Evolutionary conservation across 2,888 invertebrate genomes (phyloP), one percentile per base, ranked within the genome.

Genomic region (Bimastos eiseni): DNA sequence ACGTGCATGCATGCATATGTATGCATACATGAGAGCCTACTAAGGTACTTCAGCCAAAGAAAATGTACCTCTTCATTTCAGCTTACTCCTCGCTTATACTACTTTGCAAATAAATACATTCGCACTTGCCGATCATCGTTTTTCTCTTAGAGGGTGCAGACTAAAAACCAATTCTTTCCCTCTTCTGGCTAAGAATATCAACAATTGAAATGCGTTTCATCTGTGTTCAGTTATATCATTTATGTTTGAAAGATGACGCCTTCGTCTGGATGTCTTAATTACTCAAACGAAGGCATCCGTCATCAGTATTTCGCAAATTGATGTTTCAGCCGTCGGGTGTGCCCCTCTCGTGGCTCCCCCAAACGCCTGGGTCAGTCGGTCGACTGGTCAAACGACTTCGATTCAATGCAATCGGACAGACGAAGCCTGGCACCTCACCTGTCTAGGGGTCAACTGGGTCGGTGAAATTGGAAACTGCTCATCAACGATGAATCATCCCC

Each of bases 241-340:
- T 8, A 70, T n/a, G 30, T 21, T 49, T 44, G 15, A 21, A 24
- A 24, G 24, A 49, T 17, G 41, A 11, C 5, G 17, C 41, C 41
- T 41, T 41, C 8, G 24, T 1, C 49, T 24, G 49, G 24, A 49
- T 24, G 49, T 6, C 24, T 5, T 1, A 1, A 24, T 5, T 49
- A 13, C n/a, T 70, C n/a, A n/a, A 3, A 17, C 8, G 30, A 70
- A 70, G 70, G 30, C 70, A 5, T 70, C 70, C 70, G 70, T 1
- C n/a, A n/a, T 30, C 13, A 70, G 30, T 70, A 30, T 11, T 13
- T 70, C 13, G 70, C 70, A 70, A n/a, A 70, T 8, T n/a, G 70
- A 11, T 37, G 34, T 90, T 90, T 34, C 70, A 90, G 90, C 90
- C 21, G 36, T 90, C 34, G 90, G 90, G 15, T 90, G 90, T 90